Conservation (phyloP, 1,140 invertebrate species). For the Cataglyphis hispanica region DNA sequence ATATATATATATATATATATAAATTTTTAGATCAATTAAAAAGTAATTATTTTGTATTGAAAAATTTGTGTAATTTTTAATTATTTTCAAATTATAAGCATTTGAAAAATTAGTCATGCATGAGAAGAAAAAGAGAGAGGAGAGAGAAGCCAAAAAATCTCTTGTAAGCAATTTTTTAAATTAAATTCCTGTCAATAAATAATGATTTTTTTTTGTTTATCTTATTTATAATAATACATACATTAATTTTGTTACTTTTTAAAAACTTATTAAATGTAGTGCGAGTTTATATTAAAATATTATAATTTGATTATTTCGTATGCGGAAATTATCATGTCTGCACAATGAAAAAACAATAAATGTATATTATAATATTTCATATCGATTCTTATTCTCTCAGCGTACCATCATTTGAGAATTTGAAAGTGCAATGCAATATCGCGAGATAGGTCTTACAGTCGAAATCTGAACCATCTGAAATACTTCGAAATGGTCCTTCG, state of each 20-base stretch:
- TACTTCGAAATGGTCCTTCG: conserved; percentile 19
- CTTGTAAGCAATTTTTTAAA: too few species aligned
- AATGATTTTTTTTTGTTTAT: too few species aligned
- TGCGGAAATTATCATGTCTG: too few species aligned
- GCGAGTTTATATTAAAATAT: too few species aligned
- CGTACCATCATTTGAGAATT: conserved; percentile 26
- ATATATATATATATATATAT: too few species aligned
- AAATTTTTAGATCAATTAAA: neutral
- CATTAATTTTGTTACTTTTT: too few species aligned
- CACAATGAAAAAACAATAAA: neutral
- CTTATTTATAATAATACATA: too few species aligned
- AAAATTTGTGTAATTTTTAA: neutral
- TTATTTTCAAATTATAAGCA: neutral
- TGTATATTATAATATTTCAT: neutral
- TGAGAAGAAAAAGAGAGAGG: too few species aligned
- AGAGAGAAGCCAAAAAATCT: too few species aligned
- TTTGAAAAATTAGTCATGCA: neutral
- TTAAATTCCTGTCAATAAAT: too few species aligned
- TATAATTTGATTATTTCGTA: neutral
- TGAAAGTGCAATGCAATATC: neutral
- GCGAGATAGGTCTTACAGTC: conserved; percentile 52
- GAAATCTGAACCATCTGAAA: conserved; percentile 68
- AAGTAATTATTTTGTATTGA: neutral
- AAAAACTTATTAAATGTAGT: neutral
- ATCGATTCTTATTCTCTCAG: neutral